Evolutionary conservation across 2,113 vertebrate genomes (phyloP), one percentile per base, ranked within the genome.

Genomic region (Triplophysa dalaica): DNA sequence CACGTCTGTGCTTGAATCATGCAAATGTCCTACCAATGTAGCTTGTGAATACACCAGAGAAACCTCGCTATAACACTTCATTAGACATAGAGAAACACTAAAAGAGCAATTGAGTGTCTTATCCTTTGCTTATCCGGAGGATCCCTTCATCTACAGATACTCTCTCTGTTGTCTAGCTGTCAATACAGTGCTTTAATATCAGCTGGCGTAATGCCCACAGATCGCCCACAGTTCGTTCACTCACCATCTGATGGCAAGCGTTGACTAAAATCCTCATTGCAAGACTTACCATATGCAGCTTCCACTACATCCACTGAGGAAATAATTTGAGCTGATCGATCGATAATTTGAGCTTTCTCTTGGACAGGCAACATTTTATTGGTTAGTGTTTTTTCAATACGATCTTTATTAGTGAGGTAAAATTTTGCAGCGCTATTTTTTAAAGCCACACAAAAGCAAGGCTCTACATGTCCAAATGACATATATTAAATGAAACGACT

Each of bases 131-230:
- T 22, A 19, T 45, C 62, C 21, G 26, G 54, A 74, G 21, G 13
- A 74, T 74, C n/a, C 70, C 22, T 29, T 72, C 70, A 22, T 72
- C 14, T 62, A 14, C 45, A 62, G 56, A 62, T 62, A 58, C n/a
- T 11, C 21, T 48, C 74, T 22, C 12, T 66, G n/a, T 41, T 62
- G 14, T 21, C 2, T n/a, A 7, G 43, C 24, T 38, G 14, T 26
- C 16, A 38, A 38, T 19, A 4, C 24, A 45, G 16, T n/a, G 29
- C 17, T 63, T 2, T 14, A n/a, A 4, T 50, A 38, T 52, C 12
- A 69, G 16, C 50, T 26, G 16, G 14, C 11, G 3, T 61, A 6
- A 21, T 24, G 16, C 60, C 61, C 41, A 50, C 13, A 14, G 2
- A 50, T 14, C 29, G 5, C n/a, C 54, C 22, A n/a, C 21, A n/a